Conservation (phyloP, 1,140 invertebrate species). For the Pteromalus puparum region DNA sequence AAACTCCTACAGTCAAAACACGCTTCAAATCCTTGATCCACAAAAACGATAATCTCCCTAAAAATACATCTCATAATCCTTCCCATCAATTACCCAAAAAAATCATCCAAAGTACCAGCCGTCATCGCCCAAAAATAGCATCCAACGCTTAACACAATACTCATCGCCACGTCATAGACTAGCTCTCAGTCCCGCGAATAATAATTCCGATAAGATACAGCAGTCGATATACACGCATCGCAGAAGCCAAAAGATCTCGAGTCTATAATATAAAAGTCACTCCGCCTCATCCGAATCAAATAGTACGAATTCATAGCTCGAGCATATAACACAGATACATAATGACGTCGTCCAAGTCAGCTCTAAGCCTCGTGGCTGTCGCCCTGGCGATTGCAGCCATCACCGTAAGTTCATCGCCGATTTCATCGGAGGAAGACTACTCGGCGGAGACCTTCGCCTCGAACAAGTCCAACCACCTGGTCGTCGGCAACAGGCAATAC, state of each 20-base stretch:
- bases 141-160: not conserved
- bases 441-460: not conserved
- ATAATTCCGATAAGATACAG: not conserved
- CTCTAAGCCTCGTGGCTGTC: not conserved
- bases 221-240: too few species aligned
- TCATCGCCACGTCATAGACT: not conserved
- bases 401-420: not conserved
- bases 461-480: slow-evolving; percentile 6
- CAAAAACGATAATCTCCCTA: not conserved
- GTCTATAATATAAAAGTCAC: not conserved
- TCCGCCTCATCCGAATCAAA: not conserved
- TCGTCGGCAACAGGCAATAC: slow-evolving; percentile 18
- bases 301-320: not conserved
- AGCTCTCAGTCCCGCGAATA: not conserved
- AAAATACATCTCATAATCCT: not conserved
- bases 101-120: not conserved
- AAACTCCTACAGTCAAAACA: too few species aligned
- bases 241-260: not conserved
- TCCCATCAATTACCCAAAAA: not conserved
- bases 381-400: not conserved
- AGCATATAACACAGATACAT: not conserved
- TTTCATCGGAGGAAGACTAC: not conserved
- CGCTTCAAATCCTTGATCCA: too few species aligned
- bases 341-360: not conserved
- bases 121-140: not conserved